A percentile compares a stretch with the other conserved stretches of the same genome.
Conservation (phyloP, 2,113 vertebrate species). For the Sciurus niger region DNA sequence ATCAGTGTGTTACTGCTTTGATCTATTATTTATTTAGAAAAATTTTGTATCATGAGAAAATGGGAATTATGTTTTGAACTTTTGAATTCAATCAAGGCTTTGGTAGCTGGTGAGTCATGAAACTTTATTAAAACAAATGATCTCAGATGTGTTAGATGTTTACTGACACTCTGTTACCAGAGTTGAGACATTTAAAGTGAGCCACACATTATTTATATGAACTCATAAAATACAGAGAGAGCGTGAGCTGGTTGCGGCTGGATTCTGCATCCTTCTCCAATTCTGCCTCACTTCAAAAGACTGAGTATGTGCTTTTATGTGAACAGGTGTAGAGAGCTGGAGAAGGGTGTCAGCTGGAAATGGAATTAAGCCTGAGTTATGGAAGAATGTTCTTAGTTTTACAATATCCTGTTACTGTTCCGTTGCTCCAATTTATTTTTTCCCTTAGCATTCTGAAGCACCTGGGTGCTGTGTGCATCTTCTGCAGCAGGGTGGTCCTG, state of each 20-base stretch:
- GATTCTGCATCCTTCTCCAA: slow-evolving; percentile 34
- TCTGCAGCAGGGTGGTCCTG: too few relatives aligned
- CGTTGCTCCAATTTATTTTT: rapidly evolving
- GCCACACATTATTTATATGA: slow-evolving; percentile 68
- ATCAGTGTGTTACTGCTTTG: slow-evolving; percentile 80
- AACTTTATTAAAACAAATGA: slow-evolving; percentile 84
- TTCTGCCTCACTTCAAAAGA: slow-evolving; percentile 54
- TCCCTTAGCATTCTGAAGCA: neutral
- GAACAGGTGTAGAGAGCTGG: neutral
- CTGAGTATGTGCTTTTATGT: neutral
- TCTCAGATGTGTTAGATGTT: slow-evolving; percentile 62
- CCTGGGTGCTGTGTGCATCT: rapidly evolving
- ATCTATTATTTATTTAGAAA: slow-evolving; percentile 86
- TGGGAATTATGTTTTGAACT: slow-evolving; percentile 83
- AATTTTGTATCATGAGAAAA: slow-evolving; percentile 79
- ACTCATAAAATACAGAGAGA: slow-evolving; percentile 69
- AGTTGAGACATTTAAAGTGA: slow-evolving; percentile 80
- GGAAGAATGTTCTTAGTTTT: neutral
- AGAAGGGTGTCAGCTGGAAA: slow-evolving; percentile 45
- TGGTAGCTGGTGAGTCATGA: slow-evolving; percentile 70
- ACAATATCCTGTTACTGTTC: rapidly evolving
- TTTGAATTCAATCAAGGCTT: slow-evolving; percentile 84
- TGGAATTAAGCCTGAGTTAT: slow-evolving; percentile 30
- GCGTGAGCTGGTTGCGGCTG: slow-evolving; percentile 57
- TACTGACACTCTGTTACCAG: slow-evolving; percentile 78